phyloP scores from a whole-genome alignment of 2,797 vertebrate genomes.

The Gambusia yucatana region DNA sequence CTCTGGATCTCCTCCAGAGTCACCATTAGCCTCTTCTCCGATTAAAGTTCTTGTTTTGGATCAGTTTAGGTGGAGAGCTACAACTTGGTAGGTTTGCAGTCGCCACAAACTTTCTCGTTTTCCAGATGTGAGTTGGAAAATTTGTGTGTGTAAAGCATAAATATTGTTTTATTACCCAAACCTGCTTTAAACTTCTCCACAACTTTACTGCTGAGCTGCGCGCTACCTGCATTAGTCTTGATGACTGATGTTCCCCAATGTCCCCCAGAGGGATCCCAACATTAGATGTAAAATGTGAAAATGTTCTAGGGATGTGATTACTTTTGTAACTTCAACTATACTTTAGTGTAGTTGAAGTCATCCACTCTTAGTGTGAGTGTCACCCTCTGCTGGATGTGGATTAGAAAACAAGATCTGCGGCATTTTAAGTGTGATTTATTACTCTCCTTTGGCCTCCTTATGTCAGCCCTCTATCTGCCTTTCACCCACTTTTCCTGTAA shows the following conservation, averaged over 20 bases:
- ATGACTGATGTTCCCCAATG: background rate
- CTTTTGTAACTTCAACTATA: background rate
- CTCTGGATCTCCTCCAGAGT: background rate
- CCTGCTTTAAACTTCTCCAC: background rate
- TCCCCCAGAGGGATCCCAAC: background rate
- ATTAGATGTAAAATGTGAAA: background rate
- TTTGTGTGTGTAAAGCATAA: background rate
- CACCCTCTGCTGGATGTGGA: slow-evolving; percentile 8
- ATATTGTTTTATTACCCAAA: background rate
- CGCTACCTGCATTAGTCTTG: background rate
- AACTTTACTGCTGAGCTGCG: background rate
- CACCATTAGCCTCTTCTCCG: background rate
- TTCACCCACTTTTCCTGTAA: slow-evolving; percentile 47
- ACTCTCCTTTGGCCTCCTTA: slow-evolving; percentile 60
- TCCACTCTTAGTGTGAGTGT: slow-evolving; percentile 4
- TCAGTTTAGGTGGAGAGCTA: background rate
- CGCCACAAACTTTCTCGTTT: background rate
- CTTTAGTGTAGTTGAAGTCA: background rate
- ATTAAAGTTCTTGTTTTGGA: background rate
- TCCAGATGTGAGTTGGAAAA: background rate
- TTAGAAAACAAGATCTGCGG: slow-evolving; percentile 14
- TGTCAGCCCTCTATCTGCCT: slow-evolving; percentile 64
- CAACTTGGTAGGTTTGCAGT: background rate
- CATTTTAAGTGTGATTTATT: slow-evolving; percentile 42
- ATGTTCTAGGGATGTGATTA: background rate